Base-by-base conservation (phyloP, 2,888 invertebrate genomes). In the Papilio protenor region DNA sequence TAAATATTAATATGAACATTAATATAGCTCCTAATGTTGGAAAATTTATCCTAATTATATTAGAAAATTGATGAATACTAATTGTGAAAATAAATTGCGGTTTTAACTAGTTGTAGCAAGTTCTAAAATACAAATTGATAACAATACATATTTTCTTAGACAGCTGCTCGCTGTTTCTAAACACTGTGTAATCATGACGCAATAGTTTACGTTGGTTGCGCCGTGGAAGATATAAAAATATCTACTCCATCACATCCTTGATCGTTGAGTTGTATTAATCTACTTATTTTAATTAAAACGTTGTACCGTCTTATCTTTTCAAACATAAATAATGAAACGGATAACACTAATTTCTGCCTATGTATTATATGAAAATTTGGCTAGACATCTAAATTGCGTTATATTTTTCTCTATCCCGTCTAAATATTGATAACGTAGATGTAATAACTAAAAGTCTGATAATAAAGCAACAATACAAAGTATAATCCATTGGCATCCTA, bases 181-280 rank as follows among this genome's bases (percentile, higher is more conserved):
- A 61, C 52, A 27, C 66, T 8, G 2, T 8, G 2, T 75, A 75
- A 75, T 69, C n/a, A 21, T 74, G 74, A 64, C 74, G 74, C 74
- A 74, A 74, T 64, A 10, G 45, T 75, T 72, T 66, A 33, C 49
- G 45, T 57, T 69, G 27, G 40, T 70, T 69, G 66, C 40, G 21
- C 21, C 66, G 21, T 49, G 14, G 23, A 74, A 23, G 52, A 73
- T 71, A 27, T 45, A 55, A 52, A 49, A 72, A 52, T 27, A 23
- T 69, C n/a, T 45, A 45, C 27, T 27, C 11, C 45, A 45, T 40
- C 33, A 33, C 33, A 8, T 33, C 33, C 64, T 64, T 64, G 33
- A 33, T 33, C 27, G 14, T 5, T 12, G 27, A 27, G 8, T 64
- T 18, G 10, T 5, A 40, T 33, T 64, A 33, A 64, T 33, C 33